phyloP scores from a whole-genome alignment of 2,113 vertebrate species.

The Polyodon spathula region DNA sequence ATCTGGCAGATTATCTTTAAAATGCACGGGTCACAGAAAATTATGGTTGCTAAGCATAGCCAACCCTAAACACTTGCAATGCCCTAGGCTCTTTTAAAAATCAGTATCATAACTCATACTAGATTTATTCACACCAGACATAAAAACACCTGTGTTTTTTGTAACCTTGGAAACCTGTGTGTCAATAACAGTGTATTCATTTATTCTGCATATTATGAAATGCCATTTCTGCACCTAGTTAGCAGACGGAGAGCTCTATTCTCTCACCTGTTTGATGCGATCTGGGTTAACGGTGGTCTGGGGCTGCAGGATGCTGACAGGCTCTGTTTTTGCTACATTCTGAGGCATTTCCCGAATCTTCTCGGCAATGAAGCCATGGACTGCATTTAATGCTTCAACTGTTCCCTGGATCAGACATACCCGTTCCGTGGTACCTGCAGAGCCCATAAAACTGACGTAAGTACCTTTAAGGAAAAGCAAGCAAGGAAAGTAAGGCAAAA shows the following conservation, averaged over 20 bases:
- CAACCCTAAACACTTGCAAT: too few relatives aligned
- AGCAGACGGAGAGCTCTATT: too few relatives aligned
- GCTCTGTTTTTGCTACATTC: constrained; percentile 95
- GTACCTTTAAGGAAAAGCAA: constrained; percentile 2
- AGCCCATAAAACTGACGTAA: constrained; percentile 16
- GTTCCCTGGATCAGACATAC: constrained; percentile 98
- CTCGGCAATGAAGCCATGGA: constrained; percentile 98
- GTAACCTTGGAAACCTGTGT: too few relatives aligned
- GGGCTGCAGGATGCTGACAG: constrained; percentile 96
- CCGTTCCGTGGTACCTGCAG: constrained; percentile 89
- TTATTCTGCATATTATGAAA: too few relatives aligned
- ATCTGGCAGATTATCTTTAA: too few relatives aligned
- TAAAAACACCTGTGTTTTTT: background rate
- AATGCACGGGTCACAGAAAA: too few relatives aligned
- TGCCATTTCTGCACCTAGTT: too few relatives aligned
- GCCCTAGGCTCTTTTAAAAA: too few relatives aligned
- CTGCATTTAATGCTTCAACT: constrained; percentile 93
- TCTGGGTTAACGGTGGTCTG: constrained; percentile 98
- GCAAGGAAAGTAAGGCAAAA: background rate
- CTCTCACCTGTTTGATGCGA: constrained; percentile 95
- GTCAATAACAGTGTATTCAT: too few relatives aligned
- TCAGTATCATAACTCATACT: too few relatives aligned
- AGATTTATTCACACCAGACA: too few relatives aligned
- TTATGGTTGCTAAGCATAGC: too few relatives aligned
- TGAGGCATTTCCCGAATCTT: constrained; percentile 99